These are phyloP conservation scores for Hycleus cichorii DNA, from an alignment of 1,140 invertebrate species.

Conservation along the genomic window DNA sequence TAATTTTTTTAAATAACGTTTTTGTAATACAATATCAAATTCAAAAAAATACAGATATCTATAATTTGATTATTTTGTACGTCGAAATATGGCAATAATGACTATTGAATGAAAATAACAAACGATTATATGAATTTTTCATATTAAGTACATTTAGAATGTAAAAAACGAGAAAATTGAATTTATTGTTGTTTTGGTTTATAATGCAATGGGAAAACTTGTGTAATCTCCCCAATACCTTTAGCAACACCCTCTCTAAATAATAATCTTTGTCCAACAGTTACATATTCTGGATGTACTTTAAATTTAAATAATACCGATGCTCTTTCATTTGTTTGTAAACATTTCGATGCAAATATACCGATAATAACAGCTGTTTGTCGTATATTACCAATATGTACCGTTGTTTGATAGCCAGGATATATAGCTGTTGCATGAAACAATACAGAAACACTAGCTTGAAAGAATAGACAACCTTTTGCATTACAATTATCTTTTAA, in stretches of 20 bases:
- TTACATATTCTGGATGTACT: constrained; percentile 85
- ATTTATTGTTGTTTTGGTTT: constrained; percentile 5
- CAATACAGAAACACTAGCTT: constrained; percentile 80
- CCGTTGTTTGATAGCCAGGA: constrained; percentile 85
- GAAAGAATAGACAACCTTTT: constrained; percentile 39
- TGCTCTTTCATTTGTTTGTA: constrained; percentile 77
- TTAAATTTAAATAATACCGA: constrained; percentile 85
- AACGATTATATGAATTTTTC: too few relatives aligned
- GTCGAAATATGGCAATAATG: too few relatives aligned
- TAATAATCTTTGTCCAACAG: constrained; percentile 75
- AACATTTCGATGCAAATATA: constrained; percentile 49
- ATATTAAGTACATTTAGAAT: too few relatives aligned
- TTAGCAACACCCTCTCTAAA: constrained; percentile 85
- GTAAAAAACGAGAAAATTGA: too few relatives aligned
- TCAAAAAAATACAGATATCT: too few relatives aligned
- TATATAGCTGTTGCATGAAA: constrained; percentile 78
- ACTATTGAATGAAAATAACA: too few relatives aligned
- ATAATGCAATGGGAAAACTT: constrained; percentile 58
- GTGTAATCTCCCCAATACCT: constrained; percentile 85
- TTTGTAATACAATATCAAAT: too few relatives aligned
- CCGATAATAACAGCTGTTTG: constrained; percentile 85
- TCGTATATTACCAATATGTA: constrained; percentile 90
- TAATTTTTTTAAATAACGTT: too few relatives aligned
- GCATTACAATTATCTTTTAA: constrained; percentile 40
- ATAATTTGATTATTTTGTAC: too few relatives aligned